Evolutionary conservation across 1,140 invertebrate species (phyloP).

Genomic region (Thaumatotibia leucotreta): DNA sequence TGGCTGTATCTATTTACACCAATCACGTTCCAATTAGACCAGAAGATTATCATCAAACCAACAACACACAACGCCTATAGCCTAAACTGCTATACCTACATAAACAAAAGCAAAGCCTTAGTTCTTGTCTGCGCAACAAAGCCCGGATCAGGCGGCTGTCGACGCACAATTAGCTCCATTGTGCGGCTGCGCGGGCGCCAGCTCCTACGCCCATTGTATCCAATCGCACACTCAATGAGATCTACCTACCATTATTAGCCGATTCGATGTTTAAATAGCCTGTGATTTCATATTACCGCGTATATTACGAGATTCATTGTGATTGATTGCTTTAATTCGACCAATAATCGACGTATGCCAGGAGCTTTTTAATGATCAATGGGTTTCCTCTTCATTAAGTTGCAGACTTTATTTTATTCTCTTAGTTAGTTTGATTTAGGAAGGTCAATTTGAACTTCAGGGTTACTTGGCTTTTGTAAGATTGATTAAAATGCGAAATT

Average conservation of each 20-base stretch:
- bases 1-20: too few relatives aligned
- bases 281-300: slow-evolving; percentile 48
- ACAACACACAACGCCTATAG: background rate
- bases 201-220: slow-evolving; percentile 60
- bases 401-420: background rate
- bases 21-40: too few relatives aligned
- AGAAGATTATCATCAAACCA: too few relatives aligned
- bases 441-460: too few relatives aligned
- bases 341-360: slow-evolving; percentile 37
- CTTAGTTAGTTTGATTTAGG: too few relatives aligned
- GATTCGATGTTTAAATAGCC: slow-evolving; percentile 48
- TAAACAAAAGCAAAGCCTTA: background rate
- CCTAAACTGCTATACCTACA: background rate
- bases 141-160: slow-evolving; percentile 42
- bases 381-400: background rate
- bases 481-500: too few relatives aligned
- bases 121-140: slow-evolving; percentile 27
- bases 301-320: slow-evolving; percentile 38
- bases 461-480: too few relatives aligned
- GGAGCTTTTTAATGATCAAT: slow-evolving; percentile 30
- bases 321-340: slow-evolving; percentile 50
- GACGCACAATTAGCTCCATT: slow-evolving; percentile 68
- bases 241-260: slow-evolving; percentile 47
- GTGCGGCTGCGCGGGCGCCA: slow-evolving; percentile 48
- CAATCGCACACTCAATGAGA: slow-evolving; percentile 44